phyloP scores from a whole-genome alignment of 1,140 invertebrate genomes.

The Hycleus cichorii region DNA sequence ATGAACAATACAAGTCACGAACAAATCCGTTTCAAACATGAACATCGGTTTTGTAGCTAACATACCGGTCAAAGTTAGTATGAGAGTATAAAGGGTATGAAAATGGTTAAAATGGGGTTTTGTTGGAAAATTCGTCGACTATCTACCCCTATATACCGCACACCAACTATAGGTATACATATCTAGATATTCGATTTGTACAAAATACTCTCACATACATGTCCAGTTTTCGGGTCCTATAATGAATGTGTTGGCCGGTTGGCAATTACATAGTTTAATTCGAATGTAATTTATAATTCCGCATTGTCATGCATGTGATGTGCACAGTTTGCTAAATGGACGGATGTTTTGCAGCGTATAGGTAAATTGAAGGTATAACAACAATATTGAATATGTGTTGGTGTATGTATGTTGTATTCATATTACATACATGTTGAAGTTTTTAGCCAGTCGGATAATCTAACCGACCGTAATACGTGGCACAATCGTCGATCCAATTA shows the following conservation, averaged over 20 bases:
- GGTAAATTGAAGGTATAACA: conserved; percentile 35
- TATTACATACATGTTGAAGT: not conserved
- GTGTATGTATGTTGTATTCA: conserved; percentile 7
- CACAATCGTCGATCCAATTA: conserved; percentile 19
- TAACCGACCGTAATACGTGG: conserved; percentile 26
- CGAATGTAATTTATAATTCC: conserved; percentile 44
- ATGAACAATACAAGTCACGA: conserved; percentile 11
- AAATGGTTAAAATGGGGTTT: too few relatives aligned
- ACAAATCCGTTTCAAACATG: conserved; percentile 3
- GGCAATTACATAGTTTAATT: conserved; percentile 45
- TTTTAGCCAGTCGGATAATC: conserved; percentile 17
- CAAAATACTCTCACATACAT: not conserved
- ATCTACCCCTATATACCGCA: not conserved
- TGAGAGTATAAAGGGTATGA: too few relatives aligned
- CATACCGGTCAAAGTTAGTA: too few relatives aligned
- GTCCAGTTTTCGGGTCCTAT: conserved; percentile 10
- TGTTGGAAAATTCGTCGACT: too few relatives aligned
- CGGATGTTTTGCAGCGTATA: conserved; percentile 37
- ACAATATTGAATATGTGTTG: not conserved
- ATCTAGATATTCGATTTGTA: not conserved
- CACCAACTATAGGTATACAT: not conserved
- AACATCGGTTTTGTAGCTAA: conserved; percentile 6
- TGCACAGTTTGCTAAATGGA: conserved; percentile 39
- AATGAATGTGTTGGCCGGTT: conserved; percentile 40
- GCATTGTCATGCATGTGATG: conserved; percentile 43